These are phyloP conservation scores for Heteromyza rotundicornis DNA, from an alignment of 2,888 invertebrate genomes.

Conservation along the genomic window DNA sequence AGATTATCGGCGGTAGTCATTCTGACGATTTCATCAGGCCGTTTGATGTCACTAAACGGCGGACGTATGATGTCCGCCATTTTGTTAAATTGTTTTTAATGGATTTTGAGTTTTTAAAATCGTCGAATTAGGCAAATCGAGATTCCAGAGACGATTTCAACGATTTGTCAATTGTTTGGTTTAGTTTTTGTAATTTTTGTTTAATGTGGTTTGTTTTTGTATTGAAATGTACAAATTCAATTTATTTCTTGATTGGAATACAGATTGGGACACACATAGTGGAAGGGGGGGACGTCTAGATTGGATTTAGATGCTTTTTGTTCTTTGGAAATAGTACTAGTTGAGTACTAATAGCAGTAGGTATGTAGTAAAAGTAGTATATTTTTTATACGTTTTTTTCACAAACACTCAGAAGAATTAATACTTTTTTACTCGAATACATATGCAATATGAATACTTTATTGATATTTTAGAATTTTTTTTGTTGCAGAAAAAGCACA, in stretches of 20 bases:
- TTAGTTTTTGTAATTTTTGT: constrained; percentile 17
- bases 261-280: neutral
- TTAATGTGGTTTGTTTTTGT: constrained; percentile 17
- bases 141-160: too few species aligned
- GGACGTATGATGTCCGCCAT: constrained; percentile 87
- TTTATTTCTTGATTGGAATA: neutral
- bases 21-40: constrained; percentile 94
- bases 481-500: constrained; percentile 9
- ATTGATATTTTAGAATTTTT: constrained; percentile 21
- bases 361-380: too few species aligned
- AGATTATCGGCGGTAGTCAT: constrained; percentile 95
- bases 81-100: constrained; percentile 36
- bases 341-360: too few species aligned
- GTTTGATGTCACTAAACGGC: constrained; percentile 86
- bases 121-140: neutral
- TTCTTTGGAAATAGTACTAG: too few species aligned
- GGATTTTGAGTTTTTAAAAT: neutral
- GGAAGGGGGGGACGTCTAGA: neutral
- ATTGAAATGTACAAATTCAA: neutral
- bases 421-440: neutral
- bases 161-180: constrained; percentile 10
- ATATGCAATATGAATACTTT: neutral
- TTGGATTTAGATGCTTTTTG: neutral
- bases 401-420: neutral
- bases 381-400: neutral